Conservation (phyloP, 2,113 vertebrate species). For the Recurvirostra avosetta region DNA sequence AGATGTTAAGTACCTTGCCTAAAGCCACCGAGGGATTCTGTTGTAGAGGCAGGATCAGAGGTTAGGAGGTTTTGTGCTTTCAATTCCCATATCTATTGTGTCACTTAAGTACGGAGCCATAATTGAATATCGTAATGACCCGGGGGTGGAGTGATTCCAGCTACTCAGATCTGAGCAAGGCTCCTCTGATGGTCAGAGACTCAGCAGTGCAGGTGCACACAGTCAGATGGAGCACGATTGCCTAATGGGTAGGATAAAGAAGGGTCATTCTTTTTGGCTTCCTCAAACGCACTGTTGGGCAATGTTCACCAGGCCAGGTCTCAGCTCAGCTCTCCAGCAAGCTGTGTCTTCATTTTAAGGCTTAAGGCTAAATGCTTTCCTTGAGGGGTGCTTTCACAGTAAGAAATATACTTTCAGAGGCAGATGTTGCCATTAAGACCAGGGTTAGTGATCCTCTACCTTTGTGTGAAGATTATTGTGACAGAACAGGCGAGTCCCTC, state of each 20-base stretch:
- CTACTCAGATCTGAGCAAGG: rapidly evolving
- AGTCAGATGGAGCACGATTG: rapidly evolving
- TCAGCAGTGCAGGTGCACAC: rapidly evolving
- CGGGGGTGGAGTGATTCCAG: neutral
- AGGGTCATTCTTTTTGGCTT: neutral
- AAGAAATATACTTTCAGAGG: neutral
- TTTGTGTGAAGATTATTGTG: neutral
- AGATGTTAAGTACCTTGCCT: constrained; percentile 47
- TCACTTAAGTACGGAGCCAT: constrained; percentile 13
- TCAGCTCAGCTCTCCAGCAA: neutral
- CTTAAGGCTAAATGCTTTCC: neutral
- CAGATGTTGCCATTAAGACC: neutral
- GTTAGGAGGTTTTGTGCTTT: constrained; percentile 41
- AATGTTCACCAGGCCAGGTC: neutral
- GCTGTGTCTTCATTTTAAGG: neutral
- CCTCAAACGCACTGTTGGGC: neutral
- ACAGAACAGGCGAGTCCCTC: neutral
- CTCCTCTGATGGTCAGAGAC: neutral
- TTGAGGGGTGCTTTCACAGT: neutral
- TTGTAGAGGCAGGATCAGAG: constrained; percentile 25
- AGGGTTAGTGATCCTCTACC: neutral
- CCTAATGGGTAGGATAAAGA: neutral
- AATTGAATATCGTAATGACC: neutral
- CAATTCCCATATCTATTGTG: constrained; percentile 26
- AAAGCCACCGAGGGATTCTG: neutral